Percentiles rank a stretch among this genome's conserved stretches.
Evolutionary conservation across 2,113 vertebrate species (phyloP).

Genomic region (Ploceus nigricollis): DNA sequence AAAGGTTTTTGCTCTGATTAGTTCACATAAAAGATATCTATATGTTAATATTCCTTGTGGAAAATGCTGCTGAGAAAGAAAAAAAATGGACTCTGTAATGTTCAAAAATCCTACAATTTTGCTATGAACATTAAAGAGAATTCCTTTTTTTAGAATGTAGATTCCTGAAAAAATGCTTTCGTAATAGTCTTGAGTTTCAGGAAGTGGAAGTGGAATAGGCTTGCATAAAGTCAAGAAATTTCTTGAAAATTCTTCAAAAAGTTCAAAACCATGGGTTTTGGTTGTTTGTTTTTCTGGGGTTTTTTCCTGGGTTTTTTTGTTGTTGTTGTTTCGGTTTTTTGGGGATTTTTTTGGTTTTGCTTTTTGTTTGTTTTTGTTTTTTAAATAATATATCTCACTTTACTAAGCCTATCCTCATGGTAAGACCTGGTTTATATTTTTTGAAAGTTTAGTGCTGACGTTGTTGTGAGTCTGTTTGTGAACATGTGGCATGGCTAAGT

Average conservation of each 20-base stretch:
- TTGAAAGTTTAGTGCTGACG: background rate
- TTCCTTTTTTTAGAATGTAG: background rate
- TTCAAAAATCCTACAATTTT: background rate
- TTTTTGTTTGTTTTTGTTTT: background rate
- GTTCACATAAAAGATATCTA: background rate
- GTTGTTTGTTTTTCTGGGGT: background rate
- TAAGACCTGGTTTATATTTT: background rate
- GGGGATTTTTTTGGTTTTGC: background rate
- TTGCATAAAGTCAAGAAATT: background rate
- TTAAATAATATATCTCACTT: background rate
- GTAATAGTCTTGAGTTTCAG: background rate
- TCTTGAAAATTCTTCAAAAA: background rate
- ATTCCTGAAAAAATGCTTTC: background rate
- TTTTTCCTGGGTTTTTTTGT: no score
- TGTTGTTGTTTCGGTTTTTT: background rate
- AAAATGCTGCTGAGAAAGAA: background rate
- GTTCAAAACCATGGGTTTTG: fast-evolving
- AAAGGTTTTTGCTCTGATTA: background rate
- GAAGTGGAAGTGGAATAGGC: background rate
- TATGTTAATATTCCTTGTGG: background rate
- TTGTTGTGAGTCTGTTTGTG: background rate
- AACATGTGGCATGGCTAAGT: background rate
- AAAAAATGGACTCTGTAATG: background rate
- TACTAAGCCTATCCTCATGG: background rate
- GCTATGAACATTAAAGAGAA: background rate